Evolutionary conservation across 2,797 vertebrate genomes (phyloP).

Genomic region (Tarsius wallacei): DNA sequence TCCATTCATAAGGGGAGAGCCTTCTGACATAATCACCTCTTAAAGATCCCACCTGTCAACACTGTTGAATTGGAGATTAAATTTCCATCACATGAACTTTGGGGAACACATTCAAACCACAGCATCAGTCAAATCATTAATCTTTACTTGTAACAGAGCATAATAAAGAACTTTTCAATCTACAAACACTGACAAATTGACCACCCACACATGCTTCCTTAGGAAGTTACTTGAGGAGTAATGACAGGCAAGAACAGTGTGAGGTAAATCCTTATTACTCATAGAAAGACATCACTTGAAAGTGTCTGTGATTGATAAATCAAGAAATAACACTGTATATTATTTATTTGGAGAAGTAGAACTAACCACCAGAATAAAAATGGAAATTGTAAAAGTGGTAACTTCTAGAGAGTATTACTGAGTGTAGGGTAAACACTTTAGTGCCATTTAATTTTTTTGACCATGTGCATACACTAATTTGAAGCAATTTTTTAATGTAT

Average conservation of each 20-base stretch:
- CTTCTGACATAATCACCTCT: background rate
- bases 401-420: background rate
- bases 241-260: background rate
- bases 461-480: background rate
- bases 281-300: background rate
- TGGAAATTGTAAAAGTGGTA: background rate
- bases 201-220: background rate
- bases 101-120: background rate
- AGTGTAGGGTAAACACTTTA: background rate
- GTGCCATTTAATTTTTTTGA: background rate
- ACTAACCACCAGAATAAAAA: background rate
- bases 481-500: background rate
- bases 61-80: background rate
- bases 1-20: background rate
- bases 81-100: background rate
- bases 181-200: conserved; percentile 13
- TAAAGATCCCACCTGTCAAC: background rate
- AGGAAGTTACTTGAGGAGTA: background rate
- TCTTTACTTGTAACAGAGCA: background rate
- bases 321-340: background rate
- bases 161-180: background rate
- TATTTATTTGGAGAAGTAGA: background rate
- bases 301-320: background rate
- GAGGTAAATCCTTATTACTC: background rate
- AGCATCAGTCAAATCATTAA: background rate